phyloP scores from a whole-genome alignment of 1,140 invertebrate genomes.

The Choristoneura fumiferana region DNA sequence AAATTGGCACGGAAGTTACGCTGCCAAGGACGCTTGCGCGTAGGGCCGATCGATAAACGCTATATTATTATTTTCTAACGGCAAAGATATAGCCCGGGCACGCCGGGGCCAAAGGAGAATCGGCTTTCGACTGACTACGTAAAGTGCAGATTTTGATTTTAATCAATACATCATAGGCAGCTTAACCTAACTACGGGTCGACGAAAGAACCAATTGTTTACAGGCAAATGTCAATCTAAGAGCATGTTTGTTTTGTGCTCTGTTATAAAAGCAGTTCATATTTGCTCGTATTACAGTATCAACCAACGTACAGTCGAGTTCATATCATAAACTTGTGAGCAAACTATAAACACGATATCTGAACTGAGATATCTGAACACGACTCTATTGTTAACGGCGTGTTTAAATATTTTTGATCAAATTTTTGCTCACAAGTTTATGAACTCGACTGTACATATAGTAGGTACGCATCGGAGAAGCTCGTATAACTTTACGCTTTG shows the following conservation, averaged over 20 bases:
- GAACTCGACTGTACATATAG: no score
- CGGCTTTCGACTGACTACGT: slow-evolving; percentile 2
- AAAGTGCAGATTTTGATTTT: slow-evolving; percentile 19
- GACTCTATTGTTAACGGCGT: no score
- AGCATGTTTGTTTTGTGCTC: background rate
- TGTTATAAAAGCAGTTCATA: background rate
- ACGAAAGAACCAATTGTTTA: slow-evolving; percentile 15
- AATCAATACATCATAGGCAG: background rate
- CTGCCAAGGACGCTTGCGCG: slow-evolving; percentile 58
- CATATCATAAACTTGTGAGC: no score
- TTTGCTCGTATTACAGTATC: no score
- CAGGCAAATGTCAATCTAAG: slow-evolving; percentile 16
- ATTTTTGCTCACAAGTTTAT: no score
- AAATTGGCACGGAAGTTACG: slow-evolving; percentile 26
- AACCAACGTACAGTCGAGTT: no score
- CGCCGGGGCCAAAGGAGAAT: slow-evolving; percentile 24
- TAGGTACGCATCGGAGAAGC: no score
- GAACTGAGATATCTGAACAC: no score
- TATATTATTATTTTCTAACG: slow-evolving; percentile 32
- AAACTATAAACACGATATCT: no score
- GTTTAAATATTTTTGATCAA: no score
- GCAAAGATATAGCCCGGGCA: slow-evolving; percentile 22
- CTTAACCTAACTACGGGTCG: slow-evolving; percentile 10
- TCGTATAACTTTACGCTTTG: no score
- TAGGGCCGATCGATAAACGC: slow-evolving; percentile 48